Percentiles rank a stretch among this genome's conserved stretches.
phyloP scores from a whole-genome alignment of 1,140 invertebrate genomes.

The Portunus trituberculatus region DNA sequence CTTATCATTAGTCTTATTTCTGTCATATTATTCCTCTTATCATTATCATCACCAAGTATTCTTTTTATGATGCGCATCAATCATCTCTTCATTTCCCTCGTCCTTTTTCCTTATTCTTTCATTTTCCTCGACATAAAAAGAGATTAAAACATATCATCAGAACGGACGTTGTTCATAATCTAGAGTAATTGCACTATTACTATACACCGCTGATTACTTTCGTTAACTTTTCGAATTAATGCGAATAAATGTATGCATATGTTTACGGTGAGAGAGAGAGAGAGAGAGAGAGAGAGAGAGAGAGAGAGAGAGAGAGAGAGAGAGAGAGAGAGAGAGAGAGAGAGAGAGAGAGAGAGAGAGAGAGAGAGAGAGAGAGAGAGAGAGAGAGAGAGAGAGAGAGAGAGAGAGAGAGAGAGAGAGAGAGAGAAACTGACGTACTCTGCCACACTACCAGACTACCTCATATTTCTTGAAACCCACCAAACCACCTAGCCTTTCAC shows the following conservation, averaged over 20 bases:
- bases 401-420: background rate
- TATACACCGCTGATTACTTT: background rate
- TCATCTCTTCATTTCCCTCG: background rate
- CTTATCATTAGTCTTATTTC: background rate
- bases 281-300: conserved; percentile 20
- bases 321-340: conserved; percentile 20
- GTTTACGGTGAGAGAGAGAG: background rate
- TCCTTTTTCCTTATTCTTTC: background rate
- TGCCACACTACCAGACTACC: too few relatives aligned
- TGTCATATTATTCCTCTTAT: background rate
- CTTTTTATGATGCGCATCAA: background rate
- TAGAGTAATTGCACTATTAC: background rate
- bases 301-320: conserved; percentile 17
- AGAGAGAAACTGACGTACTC: too few relatives aligned
- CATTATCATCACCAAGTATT: background rate
- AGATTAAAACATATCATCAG: background rate
- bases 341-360: conserved; percentile 20
- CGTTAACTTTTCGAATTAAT: background rate
- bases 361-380: background rate
- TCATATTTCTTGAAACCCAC: too few relatives aligned
- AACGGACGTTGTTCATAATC: background rate
- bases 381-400: background rate
- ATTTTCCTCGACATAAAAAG: conserved; percentile 8
- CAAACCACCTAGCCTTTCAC: too few relatives aligned
- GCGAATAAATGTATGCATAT: background rate